A percentile compares a stretch with the other conserved stretches of the same genome.
These are phyloP conservation scores for Macquaria ambigua DNA, from an alignment of 2,113 vertebrate species.

Conservation along the genomic window DNA sequence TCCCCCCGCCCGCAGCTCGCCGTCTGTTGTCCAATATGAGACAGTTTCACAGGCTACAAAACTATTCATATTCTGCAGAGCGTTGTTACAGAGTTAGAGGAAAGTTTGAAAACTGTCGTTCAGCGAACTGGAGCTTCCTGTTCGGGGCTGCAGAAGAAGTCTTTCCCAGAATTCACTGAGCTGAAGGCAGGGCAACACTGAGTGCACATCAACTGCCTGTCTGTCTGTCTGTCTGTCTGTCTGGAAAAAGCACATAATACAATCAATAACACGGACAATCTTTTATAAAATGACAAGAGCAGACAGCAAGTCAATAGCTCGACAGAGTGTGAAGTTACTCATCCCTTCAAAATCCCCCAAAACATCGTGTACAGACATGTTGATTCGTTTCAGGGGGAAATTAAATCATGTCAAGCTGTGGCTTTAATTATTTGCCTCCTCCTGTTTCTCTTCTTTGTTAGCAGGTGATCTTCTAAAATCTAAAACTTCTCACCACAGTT, in stretches of 20 bases:
- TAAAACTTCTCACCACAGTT: neutral
- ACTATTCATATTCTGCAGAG: neutral
- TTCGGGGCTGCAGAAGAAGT: neutral
- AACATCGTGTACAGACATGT: neutral
- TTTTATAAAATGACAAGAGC: neutral
- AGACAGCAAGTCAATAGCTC: constrained; percentile 24
- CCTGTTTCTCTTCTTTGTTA: neutral
- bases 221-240: too few species aligned
- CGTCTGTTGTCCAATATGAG: neutral
- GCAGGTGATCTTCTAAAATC: neutral
- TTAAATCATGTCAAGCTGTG: neutral
- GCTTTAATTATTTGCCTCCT: neutral
- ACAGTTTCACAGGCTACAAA: neutral
- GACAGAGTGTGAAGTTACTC: constrained; percentile 10
- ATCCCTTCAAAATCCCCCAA: neutral
- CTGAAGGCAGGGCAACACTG: neutral
- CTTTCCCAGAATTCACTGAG: neutral
- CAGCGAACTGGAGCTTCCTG: neutral
- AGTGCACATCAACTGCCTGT: neutral
- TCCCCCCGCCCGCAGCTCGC: neutral
- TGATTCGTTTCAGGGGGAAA: neutral
- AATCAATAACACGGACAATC: constrained; percentile 25
- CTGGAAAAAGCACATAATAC: neutral
- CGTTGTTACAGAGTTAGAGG: neutral
- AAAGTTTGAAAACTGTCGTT: neutral